These are phyloP conservation scores for Epinotia ramella DNA, from an alignment of 2,888 invertebrate species.

Conservation along the genomic window DNA sequence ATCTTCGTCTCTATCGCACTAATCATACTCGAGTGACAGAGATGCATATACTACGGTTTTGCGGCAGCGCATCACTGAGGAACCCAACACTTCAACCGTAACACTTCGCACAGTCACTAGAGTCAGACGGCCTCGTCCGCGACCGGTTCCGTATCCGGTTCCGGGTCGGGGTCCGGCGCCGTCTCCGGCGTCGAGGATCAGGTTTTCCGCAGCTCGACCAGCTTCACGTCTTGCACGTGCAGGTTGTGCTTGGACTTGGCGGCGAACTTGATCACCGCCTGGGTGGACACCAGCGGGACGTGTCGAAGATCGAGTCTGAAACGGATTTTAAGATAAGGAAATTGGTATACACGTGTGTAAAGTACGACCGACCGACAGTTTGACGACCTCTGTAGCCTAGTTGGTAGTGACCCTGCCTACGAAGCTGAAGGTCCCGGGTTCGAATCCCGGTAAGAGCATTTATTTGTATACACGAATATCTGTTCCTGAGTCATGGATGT, in stretches of 20 bases:
- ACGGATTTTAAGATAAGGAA: not conserved
- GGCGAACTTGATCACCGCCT: conserved; percentile 93
- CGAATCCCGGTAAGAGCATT: too few relatives aligned
- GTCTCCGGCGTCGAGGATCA: conserved; percentile 63
- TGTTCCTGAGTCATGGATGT: too few relatives aligned
- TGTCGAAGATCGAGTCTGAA: conserved; percentile 90
- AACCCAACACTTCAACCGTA: not conserved
- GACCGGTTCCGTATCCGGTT: not conserved
- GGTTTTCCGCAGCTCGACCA: conserved; percentile 87
- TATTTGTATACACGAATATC: too few relatives aligned
- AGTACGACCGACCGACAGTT: too few relatives aligned
- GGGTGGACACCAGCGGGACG: conserved; percentile 91
- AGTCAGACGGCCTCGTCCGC: conserved; percentile 47
- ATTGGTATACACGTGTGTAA: not conserved
- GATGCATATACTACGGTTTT: too few relatives aligned
- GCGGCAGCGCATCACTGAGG: not conserved
- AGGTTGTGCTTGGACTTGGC: conserved; percentile 92
- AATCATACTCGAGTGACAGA: too few relatives aligned
- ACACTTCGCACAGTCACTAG: conserved; percentile 45
- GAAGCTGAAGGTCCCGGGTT: too few relatives aligned
- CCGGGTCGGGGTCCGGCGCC: conserved; percentile 32
- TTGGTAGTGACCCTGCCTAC: too few relatives aligned
- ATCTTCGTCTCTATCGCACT: not conserved
- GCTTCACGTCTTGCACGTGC: conserved; percentile 91
- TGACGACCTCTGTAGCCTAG: too few relatives aligned